A percentile compares a stretch with the other conserved stretches of the same genome.
Evolutionary conservation across 2,888 invertebrate genomes (phyloP).

Genomic region (Phrixothrix hirtus): DNA sequence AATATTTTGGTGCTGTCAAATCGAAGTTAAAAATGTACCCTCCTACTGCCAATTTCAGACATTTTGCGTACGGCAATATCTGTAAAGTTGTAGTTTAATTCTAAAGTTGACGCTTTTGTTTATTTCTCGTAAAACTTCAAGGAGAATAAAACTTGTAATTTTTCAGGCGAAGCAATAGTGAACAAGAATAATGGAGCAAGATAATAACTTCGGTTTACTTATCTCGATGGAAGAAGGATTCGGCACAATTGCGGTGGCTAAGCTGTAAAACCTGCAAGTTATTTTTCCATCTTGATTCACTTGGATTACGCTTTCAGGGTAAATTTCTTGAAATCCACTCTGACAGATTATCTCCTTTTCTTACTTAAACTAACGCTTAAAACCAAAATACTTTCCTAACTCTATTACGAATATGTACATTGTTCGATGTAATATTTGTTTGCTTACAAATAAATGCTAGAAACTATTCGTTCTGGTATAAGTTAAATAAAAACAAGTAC

Average conservation of each 20-base stretch:
- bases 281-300: constrained; percentile 43
- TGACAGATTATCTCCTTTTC: constrained; percentile 33
- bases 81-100: too few species aligned
- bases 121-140: constrained; percentile 18
- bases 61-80: too few species aligned
- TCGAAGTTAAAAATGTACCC: too few species aligned
- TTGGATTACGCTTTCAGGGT: constrained; percentile 41
- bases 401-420: constrained; percentile 17
- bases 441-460: background rate
- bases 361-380: constrained; percentile 30
- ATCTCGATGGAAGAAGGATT: constrained; percentile 38
- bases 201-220: constrained; percentile 43
- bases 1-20: too few species aligned
- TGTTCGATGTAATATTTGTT: background rate
- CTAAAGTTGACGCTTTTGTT: constrained; percentile 15
- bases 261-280: constrained; percentile 42
- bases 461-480: background rate
- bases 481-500: background rate
- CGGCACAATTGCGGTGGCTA: constrained; percentile 40
- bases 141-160: constrained; percentile 29
- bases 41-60: too few species aligned
- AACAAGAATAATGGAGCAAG: constrained; percentile 42
- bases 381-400: constrained; percentile 24
- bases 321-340: constrained; percentile 37
- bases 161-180: constrained; percentile 30